phyloP scores from a whole-genome alignment of 2,888 invertebrate genomes.

The Gortyna flavago region DNA sequence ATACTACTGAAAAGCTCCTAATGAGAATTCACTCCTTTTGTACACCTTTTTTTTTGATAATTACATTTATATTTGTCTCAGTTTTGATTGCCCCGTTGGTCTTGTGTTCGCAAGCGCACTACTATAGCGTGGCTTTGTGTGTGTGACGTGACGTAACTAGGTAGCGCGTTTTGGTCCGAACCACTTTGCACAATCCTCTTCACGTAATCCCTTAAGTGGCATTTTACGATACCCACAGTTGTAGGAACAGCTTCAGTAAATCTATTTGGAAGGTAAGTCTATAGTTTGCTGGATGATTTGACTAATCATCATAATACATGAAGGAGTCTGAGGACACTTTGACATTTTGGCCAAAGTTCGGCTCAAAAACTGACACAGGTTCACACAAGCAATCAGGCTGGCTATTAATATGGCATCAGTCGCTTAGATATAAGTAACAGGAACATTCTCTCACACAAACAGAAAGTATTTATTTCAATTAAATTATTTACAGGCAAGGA shows the following conservation, averaged over 20 bases:
- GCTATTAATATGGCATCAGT: not conserved
- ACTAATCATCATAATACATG: no score
- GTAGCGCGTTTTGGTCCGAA: not conserved
- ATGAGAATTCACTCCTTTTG: no score
- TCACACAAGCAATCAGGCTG: not conserved
- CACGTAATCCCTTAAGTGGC: conserved; percentile 24
- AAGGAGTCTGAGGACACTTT: conserved; percentile 4
- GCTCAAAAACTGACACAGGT: conserved; percentile 8
- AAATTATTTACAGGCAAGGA: not conserved
- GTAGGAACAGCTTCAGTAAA: not conserved
- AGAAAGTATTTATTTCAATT: not conserved
- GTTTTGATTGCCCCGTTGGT: no score
- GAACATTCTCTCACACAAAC: not conserved
- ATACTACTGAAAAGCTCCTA: no score
- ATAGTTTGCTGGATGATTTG: not conserved
- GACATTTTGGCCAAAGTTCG: conserved; percentile 1
- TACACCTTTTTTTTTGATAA: no score
- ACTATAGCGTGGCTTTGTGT: not conserved
- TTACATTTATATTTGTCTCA: no score
- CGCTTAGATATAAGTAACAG: no score
- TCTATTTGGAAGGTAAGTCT: not conserved
- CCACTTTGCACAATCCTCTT: conserved; percentile 36
- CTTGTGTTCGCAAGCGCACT: no score
- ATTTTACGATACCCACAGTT: conserved; percentile 6
- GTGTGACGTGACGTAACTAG: not conserved